Percentiles rank a stretch among this genome's conserved stretches.
Conservation (phyloP, 2,113 vertebrate genomes). For the Turdus rufiventris region DNA sequence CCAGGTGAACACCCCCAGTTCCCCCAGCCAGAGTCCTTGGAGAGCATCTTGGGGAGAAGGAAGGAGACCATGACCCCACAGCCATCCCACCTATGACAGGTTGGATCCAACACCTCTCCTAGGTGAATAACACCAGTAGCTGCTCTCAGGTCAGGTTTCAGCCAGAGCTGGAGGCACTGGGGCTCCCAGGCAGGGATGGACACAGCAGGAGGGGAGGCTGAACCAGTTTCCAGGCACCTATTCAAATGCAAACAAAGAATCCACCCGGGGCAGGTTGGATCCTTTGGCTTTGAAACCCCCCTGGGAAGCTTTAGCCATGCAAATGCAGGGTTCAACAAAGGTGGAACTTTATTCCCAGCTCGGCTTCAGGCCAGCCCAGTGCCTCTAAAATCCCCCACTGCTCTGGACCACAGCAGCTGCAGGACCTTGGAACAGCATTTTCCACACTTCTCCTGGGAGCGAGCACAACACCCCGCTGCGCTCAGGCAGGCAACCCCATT, state of each 20-base stretch:
- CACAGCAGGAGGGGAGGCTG: neutral
- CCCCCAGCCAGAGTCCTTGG: neutral
- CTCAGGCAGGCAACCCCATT: neutral
- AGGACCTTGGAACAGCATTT: fast-evolving
- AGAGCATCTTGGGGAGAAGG: neutral
- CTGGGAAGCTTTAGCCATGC: neutral
- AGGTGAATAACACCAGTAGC: neutral
- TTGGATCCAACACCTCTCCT: neutral
- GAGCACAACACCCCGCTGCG: neutral
- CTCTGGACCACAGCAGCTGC: neutral
- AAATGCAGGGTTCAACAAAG: neutral
- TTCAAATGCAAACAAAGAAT: neutral
- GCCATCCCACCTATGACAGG: neutral
- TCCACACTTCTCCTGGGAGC: neutral
- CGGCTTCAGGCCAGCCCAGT: neutral
- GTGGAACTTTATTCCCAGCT: neutral
- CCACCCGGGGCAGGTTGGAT: neutral
- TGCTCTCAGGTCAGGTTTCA: neutral
- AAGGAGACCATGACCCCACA: neutral
- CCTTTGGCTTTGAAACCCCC: neutral
- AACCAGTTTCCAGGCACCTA: neutral
- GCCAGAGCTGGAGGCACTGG: neutral
- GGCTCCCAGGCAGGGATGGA: neutral
- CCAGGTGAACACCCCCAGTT: neutral
- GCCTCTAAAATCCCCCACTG: neutral